Percentiles rank a stretch among this genome's conserved stretches.
Evolutionary conservation across 1,140 invertebrate species (phyloP).

Genomic region (Drosophila fuyamai): DNA sequence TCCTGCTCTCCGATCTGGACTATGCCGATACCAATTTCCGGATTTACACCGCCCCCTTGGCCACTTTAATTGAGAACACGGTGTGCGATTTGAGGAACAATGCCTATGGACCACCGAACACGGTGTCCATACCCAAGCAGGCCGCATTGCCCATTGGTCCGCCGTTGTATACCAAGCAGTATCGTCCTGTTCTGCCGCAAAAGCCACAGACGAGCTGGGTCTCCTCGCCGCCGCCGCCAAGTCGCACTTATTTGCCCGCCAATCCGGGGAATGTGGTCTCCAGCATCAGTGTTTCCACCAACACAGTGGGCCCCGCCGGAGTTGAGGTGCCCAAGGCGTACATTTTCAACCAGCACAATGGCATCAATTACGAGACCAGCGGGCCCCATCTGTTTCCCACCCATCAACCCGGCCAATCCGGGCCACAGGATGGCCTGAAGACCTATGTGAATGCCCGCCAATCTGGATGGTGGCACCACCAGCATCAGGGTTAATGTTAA

Average conservation of each 20-base stretch:
- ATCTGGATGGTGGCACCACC: constrained; percentile 76
- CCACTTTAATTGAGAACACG: constrained; percentile 88
- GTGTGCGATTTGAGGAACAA: constrained; percentile 87
- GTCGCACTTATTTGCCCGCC: constrained; percentile 63
- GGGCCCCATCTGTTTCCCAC: constrained; percentile 75
- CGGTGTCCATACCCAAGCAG: constrained; percentile 59
- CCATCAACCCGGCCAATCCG: constrained; percentile 39
- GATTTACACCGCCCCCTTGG: constrained; percentile 89
- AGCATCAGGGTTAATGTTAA: constrained; percentile 54
- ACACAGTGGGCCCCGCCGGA: constrained; percentile 28
- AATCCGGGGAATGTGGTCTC: constrained; percentile 38
- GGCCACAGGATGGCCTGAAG: constrained; percentile 57
- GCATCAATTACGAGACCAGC: constrained; percentile 78
- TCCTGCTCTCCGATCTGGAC: constrained; percentile 89
- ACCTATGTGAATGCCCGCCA: constrained; percentile 74
- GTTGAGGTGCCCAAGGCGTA: constrained; percentile 76
- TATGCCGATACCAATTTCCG: constrained; percentile 92
- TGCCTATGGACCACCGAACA: constrained; percentile 69
- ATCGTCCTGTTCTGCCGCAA: constrained; percentile 46
- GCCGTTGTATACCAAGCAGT: constrained; percentile 55
- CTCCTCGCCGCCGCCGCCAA: constrained; percentile 27
- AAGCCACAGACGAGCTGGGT: constrained; percentile 65
- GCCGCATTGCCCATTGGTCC: constrained; percentile 16
- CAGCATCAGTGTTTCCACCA: constrained; percentile 49
- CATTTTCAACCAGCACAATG: constrained; percentile 83